phyloP scores from a whole-genome alignment of 2,888 invertebrate species.

The Lapara coniferarum region DNA sequence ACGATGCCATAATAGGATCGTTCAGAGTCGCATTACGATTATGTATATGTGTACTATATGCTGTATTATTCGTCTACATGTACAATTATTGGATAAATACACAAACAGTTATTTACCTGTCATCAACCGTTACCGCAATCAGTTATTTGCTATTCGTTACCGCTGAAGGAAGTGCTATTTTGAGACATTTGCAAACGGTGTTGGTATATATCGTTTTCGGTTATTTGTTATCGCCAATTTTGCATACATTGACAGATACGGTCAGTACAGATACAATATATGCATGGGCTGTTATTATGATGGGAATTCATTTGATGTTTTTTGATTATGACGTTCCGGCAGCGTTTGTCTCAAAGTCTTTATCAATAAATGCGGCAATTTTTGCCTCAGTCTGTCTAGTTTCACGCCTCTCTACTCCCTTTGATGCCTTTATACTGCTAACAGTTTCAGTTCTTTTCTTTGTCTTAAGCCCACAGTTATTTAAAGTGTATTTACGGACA shows the following conservation, averaged over 20 bases:
- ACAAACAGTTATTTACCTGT: conserved; percentile 84
- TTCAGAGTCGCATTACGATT: conserved; percentile 91
- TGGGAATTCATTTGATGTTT: conserved; percentile 94
- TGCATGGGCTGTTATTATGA: conserved; percentile 94
- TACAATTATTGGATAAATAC: conserved; percentile 87
- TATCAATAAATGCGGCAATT: conserved; percentile 97
- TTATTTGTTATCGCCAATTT: conserved; percentile 93
- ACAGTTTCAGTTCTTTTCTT: conserved; percentile 94
- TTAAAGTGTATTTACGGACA: conserved; percentile 85
- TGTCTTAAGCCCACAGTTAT: conserved; percentile 93
- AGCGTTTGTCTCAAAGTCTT: conserved; percentile 94
- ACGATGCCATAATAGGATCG: conserved; percentile 89
- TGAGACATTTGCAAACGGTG: conserved; percentile 89
- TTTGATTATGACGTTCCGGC: conserved; percentile 95
- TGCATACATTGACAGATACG: conserved; percentile 97
- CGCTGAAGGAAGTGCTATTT: conserved; percentile 52
- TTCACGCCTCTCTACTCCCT: conserved; percentile 92
- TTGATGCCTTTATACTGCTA: conserved; percentile 95
- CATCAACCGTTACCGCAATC: conserved; percentile 80
- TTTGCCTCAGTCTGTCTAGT: conserved; percentile 98
- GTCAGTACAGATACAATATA: conserved; percentile 99
- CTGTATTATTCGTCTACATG: conserved; percentile 88
- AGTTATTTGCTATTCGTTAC: conserved; percentile 86
- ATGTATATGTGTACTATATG: conserved; percentile 89
- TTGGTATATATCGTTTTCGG: conserved; percentile 93